These are phyloP conservation scores for Pseudopleuronectes americanus DNA, from an alignment of 2,797 vertebrate genomes.

Conservation along the genomic window DNA sequence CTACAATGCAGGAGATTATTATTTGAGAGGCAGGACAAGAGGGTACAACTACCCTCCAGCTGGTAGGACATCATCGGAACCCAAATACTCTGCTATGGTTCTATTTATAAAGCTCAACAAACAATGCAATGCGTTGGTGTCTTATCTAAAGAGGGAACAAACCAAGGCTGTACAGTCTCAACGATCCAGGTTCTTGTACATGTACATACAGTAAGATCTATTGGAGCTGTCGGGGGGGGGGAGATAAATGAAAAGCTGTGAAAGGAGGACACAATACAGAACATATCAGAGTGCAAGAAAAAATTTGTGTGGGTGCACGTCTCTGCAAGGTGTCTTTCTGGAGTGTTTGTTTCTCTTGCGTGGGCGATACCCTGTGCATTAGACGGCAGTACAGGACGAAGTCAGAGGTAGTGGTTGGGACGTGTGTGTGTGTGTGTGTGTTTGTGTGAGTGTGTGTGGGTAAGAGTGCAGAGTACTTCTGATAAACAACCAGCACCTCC, in stretches of 20 bases:
- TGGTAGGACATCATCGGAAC: conserved; percentile 61
- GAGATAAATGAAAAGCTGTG: conserved; percentile 64
- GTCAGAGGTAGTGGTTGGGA: conserved; percentile 63
- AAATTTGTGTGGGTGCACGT: conserved; percentile 75
- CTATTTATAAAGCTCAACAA: conserved; percentile 63
- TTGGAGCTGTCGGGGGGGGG: conserved; percentile 45
- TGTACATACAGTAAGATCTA: conserved; percentile 31
- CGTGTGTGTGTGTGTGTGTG: conserved; percentile 23
- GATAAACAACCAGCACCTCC: conserved; percentile 61
- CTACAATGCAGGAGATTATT: conserved; percentile 48
- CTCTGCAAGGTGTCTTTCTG: conserved; percentile 76
- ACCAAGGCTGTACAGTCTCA: conserved; percentile 23
- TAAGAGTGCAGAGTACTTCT: conserved; percentile 51
- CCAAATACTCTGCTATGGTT: conserved; percentile 60
- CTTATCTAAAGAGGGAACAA: conserved; percentile 38
- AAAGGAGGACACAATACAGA: conserved; percentile 72
- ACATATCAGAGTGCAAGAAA: conserved; percentile 59
- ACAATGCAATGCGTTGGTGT: conserved; percentile 43
- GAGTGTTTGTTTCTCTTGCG: conserved; percentile 69
- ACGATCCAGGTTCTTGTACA: conserved; percentile 3
- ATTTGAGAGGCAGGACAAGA: conserved; percentile 53
- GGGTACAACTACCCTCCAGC: conserved; percentile 64
- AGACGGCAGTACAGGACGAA: conserved; percentile 71
- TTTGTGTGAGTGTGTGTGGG: conserved; percentile 31
- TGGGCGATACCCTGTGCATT: conserved; percentile 77